A percentile compares a stretch with the other conserved stretches of the same genome.
phyloP scores from a whole-genome alignment of 1,140 invertebrate species.

The Halictus rubicundus region DNA sequence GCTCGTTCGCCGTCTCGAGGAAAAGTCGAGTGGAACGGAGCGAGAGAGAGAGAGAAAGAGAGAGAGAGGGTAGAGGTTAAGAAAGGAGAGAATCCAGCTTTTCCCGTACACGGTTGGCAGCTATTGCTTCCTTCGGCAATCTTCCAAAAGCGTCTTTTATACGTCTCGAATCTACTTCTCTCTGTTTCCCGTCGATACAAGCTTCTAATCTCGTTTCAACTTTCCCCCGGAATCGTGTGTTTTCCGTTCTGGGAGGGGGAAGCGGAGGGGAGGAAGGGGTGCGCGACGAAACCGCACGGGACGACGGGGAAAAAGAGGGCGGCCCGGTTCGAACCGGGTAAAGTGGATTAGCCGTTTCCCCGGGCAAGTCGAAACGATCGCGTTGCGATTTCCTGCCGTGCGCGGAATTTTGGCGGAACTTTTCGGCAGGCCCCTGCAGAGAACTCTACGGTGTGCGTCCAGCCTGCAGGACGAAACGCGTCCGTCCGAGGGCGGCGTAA shows the following conservation, averaged over 20 bases:
- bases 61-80: not conserved
- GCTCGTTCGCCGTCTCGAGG: constrained; percentile 38
- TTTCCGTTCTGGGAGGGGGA: not conserved
- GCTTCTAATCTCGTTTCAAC: constrained; percentile 41
- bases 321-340: constrained; percentile 4
- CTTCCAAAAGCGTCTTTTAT: constrained; percentile 47
- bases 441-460: no score
- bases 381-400: constrained; percentile 22
- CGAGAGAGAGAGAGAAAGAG: not conserved
- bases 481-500: not conserved
- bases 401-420: constrained; percentile 40
- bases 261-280: not conserved
- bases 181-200: not conserved
- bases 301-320: not conserved
- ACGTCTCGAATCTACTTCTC: not conserved
- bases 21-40: constrained; percentile 34
- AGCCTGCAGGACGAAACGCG: not conserved
- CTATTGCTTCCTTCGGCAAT: constrained; percentile 44
- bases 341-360: constrained; percentile 53
- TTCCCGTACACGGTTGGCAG: constrained; percentile 10
- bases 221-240: constrained; percentile 21
- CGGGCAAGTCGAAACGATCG: constrained; percentile 30
- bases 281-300: not conserved
- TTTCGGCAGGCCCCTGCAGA: constrained; percentile 12
- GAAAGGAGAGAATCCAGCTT: constrained; percentile 1